Evolutionary conservation across 2,888 invertebrate species (phyloP), one percentile per base, ranked within the genome.

Genomic region (Artemia sp.): DNA sequence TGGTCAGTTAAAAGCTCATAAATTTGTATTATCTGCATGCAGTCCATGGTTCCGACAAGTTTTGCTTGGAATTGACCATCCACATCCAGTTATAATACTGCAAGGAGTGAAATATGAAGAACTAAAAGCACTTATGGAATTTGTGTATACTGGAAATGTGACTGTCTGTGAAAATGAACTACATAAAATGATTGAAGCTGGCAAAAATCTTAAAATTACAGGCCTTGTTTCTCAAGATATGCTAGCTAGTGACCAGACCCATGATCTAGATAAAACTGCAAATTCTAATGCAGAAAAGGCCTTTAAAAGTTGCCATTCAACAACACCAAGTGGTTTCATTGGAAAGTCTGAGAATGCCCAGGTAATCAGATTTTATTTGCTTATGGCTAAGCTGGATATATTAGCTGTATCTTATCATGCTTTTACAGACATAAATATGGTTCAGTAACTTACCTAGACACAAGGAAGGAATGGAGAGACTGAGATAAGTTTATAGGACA

Each of bases 61-160:
- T 58, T 24, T 58, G n/a, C 64, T 58, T 58, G 64, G 64, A 24
- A 58, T 58, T 58, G 64, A 58, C 64, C 64, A 58, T 24, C 64
- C 64, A 58, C 24, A 24, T 24, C 64, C 64, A 58, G 64, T 58
- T 58, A 58, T 58, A 58, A 58, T 58, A 58, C 11, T 58, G n/a
- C 64, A 58, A 58, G 64, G 24, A 19, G 64, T 58, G 64, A 58
- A 58, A 19, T 58, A 19, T 58, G 14, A 58, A 58, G 64, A 58
- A 58, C 64, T 58, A 19, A 58, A 58, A 58, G 64, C 64, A 19
- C 64, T 58, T 58, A n/a, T 58, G n/a, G 64, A 58, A 24, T 58
- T 58, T 58, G 64, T 58, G 64, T 58, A 58, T 58, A 58, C 64
- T 19, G 64, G 64, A 10, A 58, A 58, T 58, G 64, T 58, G 64